phyloP scores from a whole-genome alignment of 2,797 vertebrate genomes.

The Rallus crepitans region DNA sequence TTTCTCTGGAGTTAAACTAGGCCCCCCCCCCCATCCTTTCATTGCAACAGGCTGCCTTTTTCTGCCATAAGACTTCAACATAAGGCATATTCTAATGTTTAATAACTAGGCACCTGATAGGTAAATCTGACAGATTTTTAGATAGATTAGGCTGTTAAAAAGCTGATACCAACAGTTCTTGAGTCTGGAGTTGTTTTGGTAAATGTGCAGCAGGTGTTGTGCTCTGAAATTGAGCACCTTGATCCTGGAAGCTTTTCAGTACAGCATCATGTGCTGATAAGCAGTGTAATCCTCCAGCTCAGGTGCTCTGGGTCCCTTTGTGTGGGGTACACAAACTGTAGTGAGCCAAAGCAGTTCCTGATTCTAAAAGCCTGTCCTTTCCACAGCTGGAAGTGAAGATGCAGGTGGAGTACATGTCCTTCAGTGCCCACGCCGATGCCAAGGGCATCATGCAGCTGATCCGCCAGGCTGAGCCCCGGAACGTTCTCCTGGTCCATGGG shows the following conservation, averaged over 20 bases:
- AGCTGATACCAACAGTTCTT: neutral
- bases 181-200: neutral
- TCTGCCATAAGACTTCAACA: neutral
- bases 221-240: neutral
- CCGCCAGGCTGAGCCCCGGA: conserved; percentile 93
- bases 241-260: neutral
- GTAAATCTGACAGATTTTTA: neutral
- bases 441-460: conserved; percentile 99
- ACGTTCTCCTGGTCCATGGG: conserved; percentile 93
- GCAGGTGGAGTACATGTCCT: conserved; percentile 99
- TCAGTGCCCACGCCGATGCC: conserved; percentile 95
- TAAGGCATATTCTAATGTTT: neutral
- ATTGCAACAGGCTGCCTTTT: neutral
- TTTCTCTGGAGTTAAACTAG: neutral
- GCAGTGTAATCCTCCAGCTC: neutral
- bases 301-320: neutral
- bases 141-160: neutral
- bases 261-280: neutral
- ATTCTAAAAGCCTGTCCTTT: neutral
- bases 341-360: neutral
- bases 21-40: too few relatives aligned
- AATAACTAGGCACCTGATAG: neutral
- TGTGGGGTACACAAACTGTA: accelerated
- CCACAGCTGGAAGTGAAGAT: conserved; percentile 91
- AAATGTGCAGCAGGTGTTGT: accelerated